Evolutionary conservation across 2,888 invertebrate genomes (phyloP), one percentile per base, ranked within the genome.

Genomic region (Tetropium fuscum): DNA sequence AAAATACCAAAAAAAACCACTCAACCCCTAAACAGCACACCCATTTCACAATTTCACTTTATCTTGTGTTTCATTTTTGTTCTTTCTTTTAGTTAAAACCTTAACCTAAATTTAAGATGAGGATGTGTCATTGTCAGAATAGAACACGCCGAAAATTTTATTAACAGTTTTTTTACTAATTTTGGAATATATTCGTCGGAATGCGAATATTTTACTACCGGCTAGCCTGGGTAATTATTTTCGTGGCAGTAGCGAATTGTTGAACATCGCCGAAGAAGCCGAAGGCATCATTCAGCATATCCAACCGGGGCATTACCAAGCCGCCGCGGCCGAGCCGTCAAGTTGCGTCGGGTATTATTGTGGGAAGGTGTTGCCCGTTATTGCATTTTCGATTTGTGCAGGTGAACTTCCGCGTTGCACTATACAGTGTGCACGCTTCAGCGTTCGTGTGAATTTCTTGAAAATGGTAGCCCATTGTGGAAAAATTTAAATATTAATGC

Each of bases 401-500:
- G 43, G 49, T 57, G 57, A 41, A 57, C 57, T 57, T 57, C 57
- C 57, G 57, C 48, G 57, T 57, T 55, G 47, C 55, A 43, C 13
- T 38, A 27, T 10, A 16, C 25, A 32, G 34, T 56, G 38, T 45
- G 48, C 57, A 49, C 57, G 40, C 57, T 57, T 44, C 13, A 34
- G 18, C 41, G 34, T 44, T 18, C 55, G 55, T 55, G 55, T 25
- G 47, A 55, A 55, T 55, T 38, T 36, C 43, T 43, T 53, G 53
- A 43, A 53, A 43, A 43, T 34, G 34, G 15, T 5, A n/a, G 10
- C 16, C 19, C 25, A 16, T 57, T 48, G 44, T 53, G 54, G 51
- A 58, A 64, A 64, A 64, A 64, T 64, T 56, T 53, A 53, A 60
- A 58, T 64, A 53, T 56, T 55, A 61, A 47, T 53, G 58, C 38